Base-by-base conservation (phyloP, 2,888 invertebrate genomes). In the Arctia plantaginis region DNA sequence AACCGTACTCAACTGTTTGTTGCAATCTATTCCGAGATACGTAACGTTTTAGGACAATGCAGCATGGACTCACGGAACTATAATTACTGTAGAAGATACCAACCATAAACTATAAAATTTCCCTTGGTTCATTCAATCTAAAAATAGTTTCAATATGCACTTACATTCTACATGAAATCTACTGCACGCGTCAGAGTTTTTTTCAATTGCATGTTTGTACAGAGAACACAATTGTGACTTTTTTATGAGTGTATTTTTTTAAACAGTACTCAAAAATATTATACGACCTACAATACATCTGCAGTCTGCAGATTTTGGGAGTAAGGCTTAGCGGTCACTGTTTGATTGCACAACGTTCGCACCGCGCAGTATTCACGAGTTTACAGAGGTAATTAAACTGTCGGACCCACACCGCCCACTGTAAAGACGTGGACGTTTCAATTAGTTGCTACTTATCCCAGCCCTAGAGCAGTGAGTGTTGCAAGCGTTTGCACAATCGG, bases 331-430 rank as follows among this genome's bases (percentile, higher is more conserved):
- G 88, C 87, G 89, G 89, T 88, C 88, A 62, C 85, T 84, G 86
- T 86, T 85, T 88, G 76, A 82, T 90, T 91, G 87, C 92, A 83
- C 89, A 92, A 90, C 86, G 75, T 77, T 76, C 76, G 71, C 82
- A 82, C 82, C 83, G 85, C 83, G 85, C 82, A 80, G 80, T 86
- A 87, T 86, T 86, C 88, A 86, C 87, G 85, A 90, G 86, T 90
- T 90, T 91, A 87, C 90, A 86, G 83, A 87, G 84, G 88, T 90
- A 92, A 93, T 93, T 91, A 92, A 89, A 86, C 82, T 87, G 90
- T 90, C 90, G 80, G 80, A 80, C 82, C 80, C 75, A 81, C 82
- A 80, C 89, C 91, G 90, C 91, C 91, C 90, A 90, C 90, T 81
- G 86, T 76, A 85, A 82, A 82, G 84, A 86, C 84, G 85, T 83